Evolutionary conservation across 1,140 invertebrate genomes (phyloP), one percentile per base, ranked within the genome.

Genomic region (Laupala kohalensis): DNA sequence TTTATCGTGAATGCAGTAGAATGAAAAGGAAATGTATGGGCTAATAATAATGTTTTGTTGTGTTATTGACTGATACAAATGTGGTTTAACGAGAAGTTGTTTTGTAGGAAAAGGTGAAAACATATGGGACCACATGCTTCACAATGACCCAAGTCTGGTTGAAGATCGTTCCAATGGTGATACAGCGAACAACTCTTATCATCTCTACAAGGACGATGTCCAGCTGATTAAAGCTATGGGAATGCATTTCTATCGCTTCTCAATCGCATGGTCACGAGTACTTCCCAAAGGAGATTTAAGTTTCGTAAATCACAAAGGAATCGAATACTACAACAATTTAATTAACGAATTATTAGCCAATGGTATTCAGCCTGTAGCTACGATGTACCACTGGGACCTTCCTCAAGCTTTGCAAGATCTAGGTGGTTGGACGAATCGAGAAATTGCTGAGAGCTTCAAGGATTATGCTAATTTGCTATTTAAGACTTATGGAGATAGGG

Each of bases 171-270:
- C 78, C 9, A 83, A 80, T 69, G 89, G 87, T 0, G 87, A 91
- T 77, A 76, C 89, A n/a, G 88, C 89, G 0, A 85, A 84, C 74
- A 85, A 91, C 77, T 90, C 88, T 15, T 91, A 90, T 78, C 80
- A 90, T 76, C 80, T 86, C 37, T 89, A 86, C 77, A 78, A 81
- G 63, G 85, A 88, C 72, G 90, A 92, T 79, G 84, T 91, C 0
- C 77, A 83, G 53, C 79, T 86, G 63, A 76, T 90, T 2, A 83
- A 82, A 53, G 77, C 84, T 74, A 76, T 88, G 1, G 85, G 84
- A 2, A 85, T 86, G 69, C 71, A 77, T 74, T 75, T n/a, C n/a
- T n/a, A n/a, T n/a, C n/a, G n/a, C n/a, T n/a, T n/a, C n/a, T n/a
- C n/a, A n/a, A n/a, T n/a, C n/a, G n/a, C n/a, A n/a, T n/a, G n/a